These are phyloP conservation scores for Hozukius guyotensis DNA, from an alignment of 2,797 vertebrate species.

Conservation along the genomic window DNA sequence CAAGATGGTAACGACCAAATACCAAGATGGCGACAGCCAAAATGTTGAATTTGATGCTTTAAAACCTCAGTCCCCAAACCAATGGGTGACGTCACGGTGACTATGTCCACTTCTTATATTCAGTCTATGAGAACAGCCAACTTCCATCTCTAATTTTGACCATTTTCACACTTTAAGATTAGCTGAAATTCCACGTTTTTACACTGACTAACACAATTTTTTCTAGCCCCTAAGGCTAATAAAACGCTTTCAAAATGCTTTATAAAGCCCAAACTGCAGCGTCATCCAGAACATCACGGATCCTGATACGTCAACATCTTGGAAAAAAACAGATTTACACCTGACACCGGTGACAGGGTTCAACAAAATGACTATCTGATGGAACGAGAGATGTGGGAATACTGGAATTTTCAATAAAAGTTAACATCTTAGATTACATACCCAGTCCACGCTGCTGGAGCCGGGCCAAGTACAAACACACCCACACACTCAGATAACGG, in stretches of 20 bases:
- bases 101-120: too few relatives aligned
- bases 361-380: not conserved
- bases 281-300: not conserved
- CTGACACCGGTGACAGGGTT: not conserved
- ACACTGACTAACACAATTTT: not conserved
- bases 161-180: not conserved
- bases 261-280: not conserved
- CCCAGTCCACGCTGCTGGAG: not conserved
- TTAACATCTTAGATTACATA: slow-evolving; percentile 3
- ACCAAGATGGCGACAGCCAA: too few relatives aligned
- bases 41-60: too few relatives aligned
- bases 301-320: not conserved
- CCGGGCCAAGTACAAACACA: not conserved
- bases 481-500: not conserved
- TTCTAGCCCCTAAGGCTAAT: not conserved
- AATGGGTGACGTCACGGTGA: too few relatives aligned
- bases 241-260: not conserved
- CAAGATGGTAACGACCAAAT: too few relatives aligned
- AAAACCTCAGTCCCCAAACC: too few relatives aligned
- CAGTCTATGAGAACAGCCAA: not conserved
- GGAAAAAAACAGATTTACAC: not conserved
- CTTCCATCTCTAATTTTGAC: not conserved
- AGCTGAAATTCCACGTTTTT: not conserved
- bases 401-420: slow-evolving; percentile 28
- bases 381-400: not conserved